Evolutionary conservation across 1,140 invertebrate genomes (phyloP).

Genomic region (Bradynema listronoti): DNA sequence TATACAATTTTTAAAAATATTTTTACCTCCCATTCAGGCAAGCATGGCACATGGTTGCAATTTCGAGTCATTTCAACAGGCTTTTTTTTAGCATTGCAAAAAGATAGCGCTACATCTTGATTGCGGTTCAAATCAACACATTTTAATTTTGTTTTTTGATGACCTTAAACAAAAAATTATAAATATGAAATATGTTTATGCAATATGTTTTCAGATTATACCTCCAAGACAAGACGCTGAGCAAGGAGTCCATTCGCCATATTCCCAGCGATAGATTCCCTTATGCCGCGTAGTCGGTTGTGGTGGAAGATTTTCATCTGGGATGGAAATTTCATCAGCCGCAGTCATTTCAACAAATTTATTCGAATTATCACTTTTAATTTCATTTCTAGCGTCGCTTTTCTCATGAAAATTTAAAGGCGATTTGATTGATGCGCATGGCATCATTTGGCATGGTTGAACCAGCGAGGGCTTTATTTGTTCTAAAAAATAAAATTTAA

Average conservation of each 20-base stretch:
- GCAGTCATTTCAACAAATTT: too few species aligned
- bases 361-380: too few species aligned
- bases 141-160: conserved; percentile 80
- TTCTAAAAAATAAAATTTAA: conserved; percentile 19
- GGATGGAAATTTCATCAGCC: not conserved
- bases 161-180: conserved; percentile 9
- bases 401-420: too few species aligned
- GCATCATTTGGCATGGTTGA: conserved; percentile 50
- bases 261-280: conserved; percentile 58
- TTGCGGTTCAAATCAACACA: conserved; percentile 78
- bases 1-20: conserved; percentile 6
- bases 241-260: conserved; percentile 71
- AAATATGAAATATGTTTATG: not conserved
- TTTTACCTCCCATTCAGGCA: conserved; percentile 57
- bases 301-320: conserved; percentile 4
- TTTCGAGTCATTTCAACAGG: conserved; percentile 79
- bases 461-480: conserved; percentile 43
- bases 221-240: conserved; percentile 85
- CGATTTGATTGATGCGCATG: too few species aligned
- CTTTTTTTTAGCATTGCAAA: conserved; percentile 71
- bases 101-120: conserved; percentile 72
- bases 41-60: conserved; percentile 83
- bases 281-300: not conserved
- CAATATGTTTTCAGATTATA: conserved; percentile 19
- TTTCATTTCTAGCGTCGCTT: not conserved